phyloP scores from a whole-genome alignment of 2,888 invertebrate species.

The Furcula furcula region DNA sequence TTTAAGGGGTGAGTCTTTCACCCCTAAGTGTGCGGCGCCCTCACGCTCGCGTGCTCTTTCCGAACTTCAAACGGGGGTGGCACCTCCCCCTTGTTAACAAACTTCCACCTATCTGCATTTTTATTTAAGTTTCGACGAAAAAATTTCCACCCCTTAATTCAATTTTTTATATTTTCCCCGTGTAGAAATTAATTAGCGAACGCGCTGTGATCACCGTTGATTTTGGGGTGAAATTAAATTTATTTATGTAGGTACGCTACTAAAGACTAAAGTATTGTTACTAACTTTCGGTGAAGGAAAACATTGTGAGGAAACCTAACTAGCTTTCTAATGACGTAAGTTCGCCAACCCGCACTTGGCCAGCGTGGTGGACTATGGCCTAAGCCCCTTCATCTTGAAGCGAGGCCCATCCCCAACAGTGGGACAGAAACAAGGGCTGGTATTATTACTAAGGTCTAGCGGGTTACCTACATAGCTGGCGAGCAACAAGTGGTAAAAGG shows the following conservation, averaged over 20 bases:
- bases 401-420: too few species aligned
- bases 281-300: too few species aligned
- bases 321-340: too few species aligned
- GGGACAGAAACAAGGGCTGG: too few species aligned
- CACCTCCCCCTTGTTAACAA: constrained; percentile 57
- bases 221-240: neutral
- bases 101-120: constrained; percentile 58
- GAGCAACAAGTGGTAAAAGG: too few species aligned
- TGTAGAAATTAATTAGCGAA: constrained; percentile 46
- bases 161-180: constrained; percentile 52
- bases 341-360: too few species aligned
- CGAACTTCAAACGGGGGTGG: constrained; percentile 59
- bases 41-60: constrained; percentile 36
- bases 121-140: constrained; percentile 76
- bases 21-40: constrained; percentile 64
- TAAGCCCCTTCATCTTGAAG: too few species aligned
- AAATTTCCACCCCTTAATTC: constrained; percentile 69
- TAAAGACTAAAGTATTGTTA: too few species aligned
- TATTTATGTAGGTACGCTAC: too few species aligned
- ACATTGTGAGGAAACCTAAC: too few species aligned
- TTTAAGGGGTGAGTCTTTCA: constrained; percentile 67
- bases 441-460: neutral
- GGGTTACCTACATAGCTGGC: too few species aligned
- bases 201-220: constrained; percentile 8
- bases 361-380: too few species aligned